Evolutionary conservation across 2,113 vertebrate species (phyloP).

Genomic region (Pangasianodon hypophthalmus): DNA sequence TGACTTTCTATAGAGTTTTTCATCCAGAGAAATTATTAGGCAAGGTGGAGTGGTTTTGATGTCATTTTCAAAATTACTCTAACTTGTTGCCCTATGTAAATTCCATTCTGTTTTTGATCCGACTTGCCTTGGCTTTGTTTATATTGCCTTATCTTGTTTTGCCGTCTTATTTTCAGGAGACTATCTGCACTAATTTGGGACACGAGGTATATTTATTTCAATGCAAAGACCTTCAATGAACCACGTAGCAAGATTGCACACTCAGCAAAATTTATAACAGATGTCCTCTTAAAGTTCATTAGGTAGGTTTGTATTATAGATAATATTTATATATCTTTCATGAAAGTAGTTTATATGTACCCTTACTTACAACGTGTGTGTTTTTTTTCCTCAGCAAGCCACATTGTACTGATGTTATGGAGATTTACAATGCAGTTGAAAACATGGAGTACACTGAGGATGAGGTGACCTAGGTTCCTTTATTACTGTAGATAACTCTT

Average conservation of each 20-base stretch:
- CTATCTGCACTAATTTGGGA: slow-evolving; percentile 95
- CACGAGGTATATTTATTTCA: slow-evolving; percentile 89
- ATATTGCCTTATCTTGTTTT: slow-evolving; percentile 17
- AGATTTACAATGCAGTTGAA: slow-evolving; percentile 85
- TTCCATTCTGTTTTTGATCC: neutral
- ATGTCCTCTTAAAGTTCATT: slow-evolving; percentile 90
- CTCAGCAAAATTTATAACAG: slow-evolving; percentile 91
- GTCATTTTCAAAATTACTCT: neutral
- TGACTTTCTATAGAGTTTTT: neutral
- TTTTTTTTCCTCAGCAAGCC: slow-evolving; percentile 77
- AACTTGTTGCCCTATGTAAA: neutral
- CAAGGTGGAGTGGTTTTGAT: neutral
- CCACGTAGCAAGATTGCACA: slow-evolving; percentile 92
- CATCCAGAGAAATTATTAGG: no score
- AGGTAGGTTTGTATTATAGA: slow-evolving; percentile 74
- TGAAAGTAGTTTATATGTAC: neutral
- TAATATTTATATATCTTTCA: no score
- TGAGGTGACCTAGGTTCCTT: slow-evolving; percentile 70
- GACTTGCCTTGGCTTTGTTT: neutral
- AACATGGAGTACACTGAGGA: slow-evolving; percentile 83
- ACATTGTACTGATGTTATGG: slow-evolving; percentile 86
- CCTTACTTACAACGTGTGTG: neutral
- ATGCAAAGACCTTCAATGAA: slow-evolving; percentile 94
- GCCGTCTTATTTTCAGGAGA: slow-evolving; percentile 74
- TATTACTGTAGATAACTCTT: neutral